Percentiles rank a stretch among this genome's conserved stretches.
These are phyloP conservation scores for Fragum whitleyi DNA, from an alignment of 2,888 invertebrate genomes.

Conservation along the genomic window DNA sequence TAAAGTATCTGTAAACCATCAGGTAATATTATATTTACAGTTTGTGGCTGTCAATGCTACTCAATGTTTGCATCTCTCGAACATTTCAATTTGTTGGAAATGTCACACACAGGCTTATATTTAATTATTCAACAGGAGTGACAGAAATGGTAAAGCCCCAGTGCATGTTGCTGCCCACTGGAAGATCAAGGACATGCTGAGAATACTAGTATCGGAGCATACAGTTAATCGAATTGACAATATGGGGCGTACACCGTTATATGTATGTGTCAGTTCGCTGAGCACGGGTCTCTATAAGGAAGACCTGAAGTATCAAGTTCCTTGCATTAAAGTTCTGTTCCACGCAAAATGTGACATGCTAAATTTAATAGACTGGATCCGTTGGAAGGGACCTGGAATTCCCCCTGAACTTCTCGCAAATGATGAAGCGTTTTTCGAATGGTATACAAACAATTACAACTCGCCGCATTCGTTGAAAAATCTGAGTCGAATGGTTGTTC, in stretches of 20 bases:
- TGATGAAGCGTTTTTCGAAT: constrained; percentile 78
- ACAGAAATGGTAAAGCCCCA: constrained; percentile 82
- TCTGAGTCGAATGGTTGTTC: constrained; percentile 84
- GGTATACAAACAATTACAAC: constrained; percentile 80
- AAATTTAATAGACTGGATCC: constrained; percentile 85
- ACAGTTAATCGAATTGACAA: constrained; percentile 82
- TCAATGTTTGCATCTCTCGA: too few relatives aligned
- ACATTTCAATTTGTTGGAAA: too few relatives aligned
- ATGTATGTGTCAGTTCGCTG: constrained; percentile 83
- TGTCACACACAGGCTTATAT: too few relatives aligned
- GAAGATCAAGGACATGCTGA: constrained; percentile 83
- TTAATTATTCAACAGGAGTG: constrained; percentile 82
- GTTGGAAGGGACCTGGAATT: constrained; percentile 84
- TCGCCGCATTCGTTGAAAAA: constrained; percentile 83
- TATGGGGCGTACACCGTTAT: constrained; percentile 83
- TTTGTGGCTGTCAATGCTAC: too few relatives aligned
- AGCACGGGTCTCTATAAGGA: constrained; percentile 84
- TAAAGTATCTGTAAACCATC: too few relatives aligned
- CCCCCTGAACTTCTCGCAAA: constrained; percentile 79
- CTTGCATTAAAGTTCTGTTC: constrained; percentile 82
- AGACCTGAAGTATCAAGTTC: constrained; percentile 83
- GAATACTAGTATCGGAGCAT: constrained; percentile 78
- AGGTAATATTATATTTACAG: too few relatives aligned
- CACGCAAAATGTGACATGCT: constrained; percentile 85
- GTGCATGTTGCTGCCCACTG: constrained; percentile 84